Conservation (phyloP, 2,888 invertebrate genomes). For the Eurytoma adleriae region DNA sequence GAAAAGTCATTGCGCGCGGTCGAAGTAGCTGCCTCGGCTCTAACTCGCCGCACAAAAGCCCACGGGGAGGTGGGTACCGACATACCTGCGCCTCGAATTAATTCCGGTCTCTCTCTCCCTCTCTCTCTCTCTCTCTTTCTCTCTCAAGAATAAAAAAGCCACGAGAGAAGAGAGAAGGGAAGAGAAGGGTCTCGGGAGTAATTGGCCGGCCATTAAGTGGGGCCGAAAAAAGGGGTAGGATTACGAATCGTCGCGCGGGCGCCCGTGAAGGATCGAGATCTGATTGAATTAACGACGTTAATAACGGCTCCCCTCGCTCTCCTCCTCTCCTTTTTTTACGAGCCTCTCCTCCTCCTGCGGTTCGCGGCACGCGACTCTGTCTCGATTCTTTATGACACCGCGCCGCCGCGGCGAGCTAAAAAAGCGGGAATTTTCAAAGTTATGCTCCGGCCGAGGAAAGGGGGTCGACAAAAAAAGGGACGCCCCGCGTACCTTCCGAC, state of each 20-base stretch:
- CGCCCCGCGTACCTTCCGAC: neutral
- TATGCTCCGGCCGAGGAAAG: slow-evolving; percentile 22
- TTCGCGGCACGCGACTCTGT: slow-evolving; percentile 4
- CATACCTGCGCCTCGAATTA: neutral
- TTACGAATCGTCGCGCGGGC: slow-evolving; percentile 46
- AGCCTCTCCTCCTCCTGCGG: neutral
- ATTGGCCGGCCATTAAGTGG: slow-evolving; percentile 40
- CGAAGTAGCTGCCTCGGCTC: too few species aligned
- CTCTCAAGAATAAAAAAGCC: slow-evolving; percentile 12
- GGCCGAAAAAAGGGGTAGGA: slow-evolving; percentile 21
- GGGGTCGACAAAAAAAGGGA: slow-evolving; percentile 1
- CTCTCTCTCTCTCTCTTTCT: neutral
- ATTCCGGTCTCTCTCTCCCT: slow-evolving; percentile 22
- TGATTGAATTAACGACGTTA: slow-evolving; percentile 51
- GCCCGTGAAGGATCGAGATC: slow-evolving; percentile 33
- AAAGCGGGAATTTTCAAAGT: slow-evolving; percentile 43
- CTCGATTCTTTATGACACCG: slow-evolving; percentile 19
- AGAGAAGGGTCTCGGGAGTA: slow-evolving; percentile 38
- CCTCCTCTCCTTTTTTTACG: neutral
- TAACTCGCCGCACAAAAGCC: too few species aligned
- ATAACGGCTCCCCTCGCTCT: slow-evolving; percentile 13
- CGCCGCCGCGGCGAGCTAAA: slow-evolving; percentile 25
- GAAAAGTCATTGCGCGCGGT: neutral
- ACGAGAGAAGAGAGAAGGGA: slow-evolving; percentile 1
- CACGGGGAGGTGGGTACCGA: too few species aligned